Conservation (phyloP, 2,888 invertebrate genomes). For the Sabatieria punctata region DNA sequence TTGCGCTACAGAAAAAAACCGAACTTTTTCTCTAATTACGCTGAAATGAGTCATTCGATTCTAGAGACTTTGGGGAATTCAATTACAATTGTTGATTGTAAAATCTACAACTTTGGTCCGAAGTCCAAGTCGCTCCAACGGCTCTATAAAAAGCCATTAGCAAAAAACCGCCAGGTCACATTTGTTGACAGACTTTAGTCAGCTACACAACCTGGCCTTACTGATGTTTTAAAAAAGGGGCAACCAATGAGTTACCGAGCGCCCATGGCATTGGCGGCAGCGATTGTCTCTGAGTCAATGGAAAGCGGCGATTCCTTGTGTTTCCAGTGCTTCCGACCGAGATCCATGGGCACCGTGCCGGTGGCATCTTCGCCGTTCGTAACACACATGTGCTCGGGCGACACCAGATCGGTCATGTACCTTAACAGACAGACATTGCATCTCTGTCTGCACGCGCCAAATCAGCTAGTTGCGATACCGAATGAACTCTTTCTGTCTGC, state of each 20-base stretch:
- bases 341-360: slow-evolving; percentile 15
- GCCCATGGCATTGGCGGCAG: slow-evolving; percentile 23
- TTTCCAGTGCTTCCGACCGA: slow-evolving; percentile 14
- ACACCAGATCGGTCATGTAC: slow-evolving; percentile 3
- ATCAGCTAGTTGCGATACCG: background rate
- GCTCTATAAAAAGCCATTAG: no score
- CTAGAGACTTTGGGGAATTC: no score
- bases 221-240: no score
- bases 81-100: no score
- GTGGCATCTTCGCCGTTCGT: background rate
- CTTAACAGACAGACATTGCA: background rate
- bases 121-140: no score
- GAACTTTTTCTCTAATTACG: no score
- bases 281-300: slow-evolving; percentile 18
- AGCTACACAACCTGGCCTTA: no score
- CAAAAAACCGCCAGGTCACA: no score
- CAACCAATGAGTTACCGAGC: slow-evolving; percentile 13
- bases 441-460: background rate
- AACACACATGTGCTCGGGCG: slow-evolving; percentile 1
- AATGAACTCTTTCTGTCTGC: slow-evolving; percentile 1
- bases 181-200: no score
- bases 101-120: no score
- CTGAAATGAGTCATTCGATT: no score
- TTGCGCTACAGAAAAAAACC: no score
- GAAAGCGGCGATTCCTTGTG: background rate